Evolutionary conservation across 2,888 invertebrate species (phyloP).

Genomic region (Dioctria linearis): DNA sequence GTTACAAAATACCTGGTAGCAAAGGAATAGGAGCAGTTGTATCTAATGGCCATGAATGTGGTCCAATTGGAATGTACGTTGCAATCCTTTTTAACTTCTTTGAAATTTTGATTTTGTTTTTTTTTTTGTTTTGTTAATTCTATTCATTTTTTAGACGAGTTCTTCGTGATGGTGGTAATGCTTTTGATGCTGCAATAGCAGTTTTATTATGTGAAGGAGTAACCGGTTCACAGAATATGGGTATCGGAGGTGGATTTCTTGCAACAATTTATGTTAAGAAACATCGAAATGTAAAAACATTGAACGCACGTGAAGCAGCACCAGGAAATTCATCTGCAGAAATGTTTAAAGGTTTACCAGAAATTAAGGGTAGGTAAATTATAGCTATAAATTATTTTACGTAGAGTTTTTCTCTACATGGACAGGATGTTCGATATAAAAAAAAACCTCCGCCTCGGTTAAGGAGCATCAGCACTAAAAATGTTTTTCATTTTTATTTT

Average conservation of each 20-base stretch:
- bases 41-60: slow-evolving; percentile 23
- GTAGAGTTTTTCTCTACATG: no score
- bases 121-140: not conserved
- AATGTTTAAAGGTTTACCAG: slow-evolving; percentile 78
- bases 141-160: not conserved
- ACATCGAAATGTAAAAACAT: slow-evolving; percentile 74
- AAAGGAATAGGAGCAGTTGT: slow-evolving; percentile 27
- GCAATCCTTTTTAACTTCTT: not conserved
- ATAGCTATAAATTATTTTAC: no score
- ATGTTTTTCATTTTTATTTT: no score
- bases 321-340: slow-evolving; percentile 77
- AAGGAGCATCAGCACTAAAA: no score
- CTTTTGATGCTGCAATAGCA: slow-evolving; percentile 90
- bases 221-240: slow-evolving; percentile 87
- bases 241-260: slow-evolving; percentile 91
- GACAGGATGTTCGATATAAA: no score
- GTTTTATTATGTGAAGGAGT: slow-evolving; percentile 89
- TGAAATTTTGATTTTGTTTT: not conserved
- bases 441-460: no score
- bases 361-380: slow-evolving; percentile 54
- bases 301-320: slow-evolving; percentile 86
- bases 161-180: slow-evolving; percentile 78
- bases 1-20: not conserved
- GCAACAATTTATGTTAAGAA: slow-evolving; percentile 84
- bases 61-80: slow-evolving; percentile 9